These are phyloP conservation scores for Trimorus sp. DNA, from an alignment of 2,888 invertebrate genomes.

Conservation along the genomic window DNA sequence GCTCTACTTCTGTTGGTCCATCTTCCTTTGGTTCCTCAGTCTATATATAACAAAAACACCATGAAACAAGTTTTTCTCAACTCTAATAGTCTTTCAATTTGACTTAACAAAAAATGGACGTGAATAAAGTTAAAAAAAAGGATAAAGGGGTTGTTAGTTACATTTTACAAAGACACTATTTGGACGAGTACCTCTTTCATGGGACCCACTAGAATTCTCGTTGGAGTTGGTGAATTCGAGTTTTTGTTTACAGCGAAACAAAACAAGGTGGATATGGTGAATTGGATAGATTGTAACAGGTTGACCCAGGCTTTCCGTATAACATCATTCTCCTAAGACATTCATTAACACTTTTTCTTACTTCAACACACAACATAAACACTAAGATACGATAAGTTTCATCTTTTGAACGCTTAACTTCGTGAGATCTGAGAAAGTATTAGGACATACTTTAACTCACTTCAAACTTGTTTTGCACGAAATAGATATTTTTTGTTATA, in stretches of 20 bases:
- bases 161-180: no score
- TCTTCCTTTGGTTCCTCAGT: no score
- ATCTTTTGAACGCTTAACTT: slow-evolving; percentile 14
- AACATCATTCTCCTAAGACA: slow-evolving; percentile 75
- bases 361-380: slow-evolving; percentile 42
- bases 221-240: slow-evolving; percentile 78
- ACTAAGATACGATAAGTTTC: background rate
- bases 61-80: no score
- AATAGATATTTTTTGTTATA: no score
- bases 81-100: no score
- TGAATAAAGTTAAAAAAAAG: no score
- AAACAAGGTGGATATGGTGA: slow-evolving; percentile 76
- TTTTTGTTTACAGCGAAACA: slow-evolving; percentile 75
- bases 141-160: no score
- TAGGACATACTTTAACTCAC: background rate
- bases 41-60: no score
- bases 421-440: background rate
- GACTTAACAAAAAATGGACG: no score
- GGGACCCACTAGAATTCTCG: slow-evolving; percentile 71
- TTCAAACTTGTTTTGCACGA: no score
- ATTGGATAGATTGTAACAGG: slow-evolving; percentile 75
- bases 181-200: slow-evolving; percentile 42
- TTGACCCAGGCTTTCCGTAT: slow-evolving; percentile 73
- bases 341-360: slow-evolving; percentile 71
- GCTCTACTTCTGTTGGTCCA: no score